phyloP scores from a whole-genome alignment of 1,140 invertebrate genomes.

The Caenorhabditis inopinata region DNA sequence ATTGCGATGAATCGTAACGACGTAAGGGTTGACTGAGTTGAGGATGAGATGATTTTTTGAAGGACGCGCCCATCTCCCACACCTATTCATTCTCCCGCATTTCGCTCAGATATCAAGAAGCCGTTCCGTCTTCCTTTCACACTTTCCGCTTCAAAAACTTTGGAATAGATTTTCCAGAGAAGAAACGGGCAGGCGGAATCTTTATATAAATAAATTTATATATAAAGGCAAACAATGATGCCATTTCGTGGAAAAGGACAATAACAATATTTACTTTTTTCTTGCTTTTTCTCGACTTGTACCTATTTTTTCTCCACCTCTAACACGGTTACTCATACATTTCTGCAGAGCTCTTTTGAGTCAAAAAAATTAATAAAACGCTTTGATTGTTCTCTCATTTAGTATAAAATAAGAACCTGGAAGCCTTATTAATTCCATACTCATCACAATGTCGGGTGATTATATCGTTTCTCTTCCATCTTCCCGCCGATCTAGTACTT shows the following conservation, averaged over 20 bases:
- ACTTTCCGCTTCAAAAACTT: neutral
- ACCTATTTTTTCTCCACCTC: neutral
- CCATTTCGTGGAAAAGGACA: neutral
- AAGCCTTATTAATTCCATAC: too few relatives aligned
- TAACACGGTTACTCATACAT: constrained; percentile 11
- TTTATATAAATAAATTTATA: neutral
- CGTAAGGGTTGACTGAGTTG: constrained; percentile 32
- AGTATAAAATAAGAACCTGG: neutral
- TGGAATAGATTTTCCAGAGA: too few relatives aligned
- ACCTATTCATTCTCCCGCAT: constrained; percentile 2
- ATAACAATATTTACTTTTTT: constrained; percentile 1
- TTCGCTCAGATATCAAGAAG: constrained; percentile 1
- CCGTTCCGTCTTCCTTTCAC: constrained; percentile 14
- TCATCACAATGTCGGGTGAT: neutral
- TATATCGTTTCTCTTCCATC: constrained; percentile 8
- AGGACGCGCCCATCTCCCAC: constrained; percentile 10
- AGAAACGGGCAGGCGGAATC: too few relatives aligned
- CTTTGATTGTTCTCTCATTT: neutral
- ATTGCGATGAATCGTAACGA: constrained; percentile 1
- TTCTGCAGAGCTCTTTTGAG: too few relatives aligned
- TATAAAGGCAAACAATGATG: constrained; percentile 16
- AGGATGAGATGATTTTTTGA: constrained; percentile 26
- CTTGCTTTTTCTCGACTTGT: neutral
- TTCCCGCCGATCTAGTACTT: neutral
- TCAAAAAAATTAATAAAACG: too few relatives aligned